These are phyloP conservation scores for Drosophila sordidula DNA, from an alignment of 2,888 invertebrate genomes.

Conservation along the genomic window DNA sequence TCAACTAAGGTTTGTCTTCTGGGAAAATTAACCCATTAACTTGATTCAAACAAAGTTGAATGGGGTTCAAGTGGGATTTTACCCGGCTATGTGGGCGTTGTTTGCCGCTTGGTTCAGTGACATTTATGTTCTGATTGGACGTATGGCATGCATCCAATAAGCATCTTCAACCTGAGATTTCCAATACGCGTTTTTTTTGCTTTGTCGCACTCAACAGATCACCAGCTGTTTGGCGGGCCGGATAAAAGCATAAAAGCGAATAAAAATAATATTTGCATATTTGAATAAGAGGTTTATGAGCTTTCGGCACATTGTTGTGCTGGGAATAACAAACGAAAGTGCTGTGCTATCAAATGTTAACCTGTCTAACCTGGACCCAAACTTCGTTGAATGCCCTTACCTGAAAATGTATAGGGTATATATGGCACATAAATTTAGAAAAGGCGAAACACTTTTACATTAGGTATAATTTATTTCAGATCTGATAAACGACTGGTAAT, in stretches of 20 bases:
- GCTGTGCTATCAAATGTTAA: constrained; percentile 63
- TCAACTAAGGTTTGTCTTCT: constrained; percentile 40
- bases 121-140: constrained; percentile 32
- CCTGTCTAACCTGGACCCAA: constrained; percentile 60
- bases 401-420: constrained; percentile 9
- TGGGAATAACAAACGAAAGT: constrained; percentile 71
- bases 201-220: constrained; percentile 22
- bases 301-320: constrained; percentile 59
- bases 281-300: constrained; percentile 54
- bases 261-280: constrained; percentile 70
- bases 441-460: no score
- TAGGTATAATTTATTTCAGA: no score
- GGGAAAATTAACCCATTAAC: constrained; percentile 47
- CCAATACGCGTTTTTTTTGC: constrained; percentile 42
- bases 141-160: constrained; percentile 1
- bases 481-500: no score
- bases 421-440: background rate
- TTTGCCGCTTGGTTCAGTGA: constrained; percentile 47
- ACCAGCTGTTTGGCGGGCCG: constrained; percentile 40
- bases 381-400: constrained; percentile 5
- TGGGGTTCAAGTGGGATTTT: constrained; percentile 33
- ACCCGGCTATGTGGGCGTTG: constrained; percentile 44
- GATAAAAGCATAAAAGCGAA: constrained; percentile 50
- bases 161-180: constrained; percentile 14
- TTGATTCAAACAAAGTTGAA: constrained; percentile 37